A percentile compares a stretch with the other conserved stretches of the same genome.
phyloP scores from a whole-genome alignment of 2,113 vertebrate species.

The Nothocercus julius region DNA sequence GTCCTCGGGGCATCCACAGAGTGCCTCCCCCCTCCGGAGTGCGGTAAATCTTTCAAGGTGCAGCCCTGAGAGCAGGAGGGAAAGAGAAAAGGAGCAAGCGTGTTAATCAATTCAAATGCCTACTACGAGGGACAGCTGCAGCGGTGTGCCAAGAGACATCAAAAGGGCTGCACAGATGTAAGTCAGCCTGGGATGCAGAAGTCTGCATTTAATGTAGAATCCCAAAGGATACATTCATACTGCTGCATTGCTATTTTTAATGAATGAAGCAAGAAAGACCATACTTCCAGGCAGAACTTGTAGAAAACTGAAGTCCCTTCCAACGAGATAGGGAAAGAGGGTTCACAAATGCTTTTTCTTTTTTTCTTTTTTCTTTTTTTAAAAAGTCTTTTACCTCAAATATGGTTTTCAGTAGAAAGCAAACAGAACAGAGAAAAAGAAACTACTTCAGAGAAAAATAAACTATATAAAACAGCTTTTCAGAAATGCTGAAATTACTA shows the following conservation, averaged over 20 bases:
- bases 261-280: conserved; percentile 38
- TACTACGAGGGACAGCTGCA: background rate
- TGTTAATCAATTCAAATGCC: conserved; percentile 44
- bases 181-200: conserved; percentile 21
- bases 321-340: background rate
- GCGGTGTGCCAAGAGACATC: conserved; percentile 29
- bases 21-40: background rate
- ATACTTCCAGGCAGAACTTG: background rate
- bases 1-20: conserved; percentile 9
- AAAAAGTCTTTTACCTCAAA: background rate
- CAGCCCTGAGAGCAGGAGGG: background rate
- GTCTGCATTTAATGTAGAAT: conserved; percentile 47
- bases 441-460: background rate
- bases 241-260: conserved; percentile 54
- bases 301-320: conserved; percentile 9
- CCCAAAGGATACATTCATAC: conserved; percentile 23
- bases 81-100: background rate
- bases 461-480: background rate
- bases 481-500: background rate
- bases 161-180: conserved; percentile 38
- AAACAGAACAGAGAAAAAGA: background rate
- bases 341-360: background rate
- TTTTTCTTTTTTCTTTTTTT: background rate
- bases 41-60: conserved; percentile 38
- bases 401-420: background rate